A percentile compares a stretch with the other conserved stretches of the same genome.
These are phyloP conservation scores for Reticulitermes speratus DNA, from an alignment of 1,140 invertebrate genomes.

Conservation along the genomic window DNA sequence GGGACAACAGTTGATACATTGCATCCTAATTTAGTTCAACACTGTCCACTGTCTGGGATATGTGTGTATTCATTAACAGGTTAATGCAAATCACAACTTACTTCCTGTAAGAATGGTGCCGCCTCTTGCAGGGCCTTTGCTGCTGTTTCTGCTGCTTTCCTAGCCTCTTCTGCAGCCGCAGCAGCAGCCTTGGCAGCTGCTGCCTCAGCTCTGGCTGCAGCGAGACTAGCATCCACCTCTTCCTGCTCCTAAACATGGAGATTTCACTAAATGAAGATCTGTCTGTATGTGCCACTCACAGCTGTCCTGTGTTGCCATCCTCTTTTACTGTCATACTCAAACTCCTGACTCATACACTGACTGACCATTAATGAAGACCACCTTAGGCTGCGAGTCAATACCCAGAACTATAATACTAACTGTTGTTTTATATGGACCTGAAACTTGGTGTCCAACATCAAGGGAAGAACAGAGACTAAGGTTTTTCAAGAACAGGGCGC, in stretches of 20 bases:
- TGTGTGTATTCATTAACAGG: neutral
- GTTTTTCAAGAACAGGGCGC: too few species aligned
- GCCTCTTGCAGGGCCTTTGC: conserved; percentile 40
- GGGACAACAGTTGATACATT: too few species aligned
- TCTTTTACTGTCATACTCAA: too few species aligned
- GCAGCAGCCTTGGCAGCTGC: conserved; percentile 52
- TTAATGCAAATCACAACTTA: neutral
- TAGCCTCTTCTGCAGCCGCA: conserved; percentile 53
- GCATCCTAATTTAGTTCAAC: neutral
- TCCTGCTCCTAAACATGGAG: conserved; percentile 43
- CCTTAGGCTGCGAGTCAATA: too few species aligned
- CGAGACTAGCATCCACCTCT: conserved; percentile 49
- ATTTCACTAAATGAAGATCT: neutral
- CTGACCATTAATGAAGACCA: too few species aligned
- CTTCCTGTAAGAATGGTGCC: conserved; percentile 25
- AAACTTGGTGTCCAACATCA: too few species aligned
- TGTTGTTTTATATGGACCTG: too few species aligned
- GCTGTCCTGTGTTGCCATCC: too few species aligned
- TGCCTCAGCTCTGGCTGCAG: conserved; percentile 50
- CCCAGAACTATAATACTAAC: too few species aligned
- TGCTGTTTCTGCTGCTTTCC: conserved; percentile 48
- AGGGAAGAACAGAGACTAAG: too few species aligned
- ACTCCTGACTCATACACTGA: too few species aligned
- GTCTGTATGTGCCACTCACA: neutral
- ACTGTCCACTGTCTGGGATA: neutral